These are phyloP conservation scores for Astyanax mexicanus DNA, from an alignment of 2,797 vertebrate genomes.

Conservation along the genomic window DNA sequence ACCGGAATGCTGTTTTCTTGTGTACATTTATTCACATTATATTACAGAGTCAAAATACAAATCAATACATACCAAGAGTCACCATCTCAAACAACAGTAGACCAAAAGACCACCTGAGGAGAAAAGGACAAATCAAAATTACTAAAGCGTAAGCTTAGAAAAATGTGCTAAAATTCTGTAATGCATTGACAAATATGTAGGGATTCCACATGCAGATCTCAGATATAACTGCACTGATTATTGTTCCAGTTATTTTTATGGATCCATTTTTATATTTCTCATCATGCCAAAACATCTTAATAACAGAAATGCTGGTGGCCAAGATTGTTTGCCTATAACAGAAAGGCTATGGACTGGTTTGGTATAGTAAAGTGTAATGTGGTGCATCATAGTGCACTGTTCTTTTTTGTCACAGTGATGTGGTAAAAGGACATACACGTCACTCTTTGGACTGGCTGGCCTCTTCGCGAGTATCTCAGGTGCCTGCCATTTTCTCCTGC, in stretches of 20 bases:
- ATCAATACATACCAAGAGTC: constrained; percentile 85
- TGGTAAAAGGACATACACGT: constrained; percentile 79
- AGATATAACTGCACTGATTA: too few species aligned
- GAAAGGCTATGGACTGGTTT: not conserved
- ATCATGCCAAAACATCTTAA: too few species aligned
- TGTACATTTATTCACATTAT: not conserved
- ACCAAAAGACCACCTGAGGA: constrained; percentile 93
- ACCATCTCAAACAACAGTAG: constrained; percentile 93
- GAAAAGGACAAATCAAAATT: constrained; percentile 15
- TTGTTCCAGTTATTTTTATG: too few species aligned
- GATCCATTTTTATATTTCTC: too few species aligned
- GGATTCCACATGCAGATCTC: too few species aligned
- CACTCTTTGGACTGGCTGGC: constrained; percentile 78
- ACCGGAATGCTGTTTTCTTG: not conserved
- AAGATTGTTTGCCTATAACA: too few species aligned
- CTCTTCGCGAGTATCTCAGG: constrained; percentile 86
- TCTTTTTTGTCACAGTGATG: not conserved
- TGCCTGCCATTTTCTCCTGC: constrained; percentile 90
- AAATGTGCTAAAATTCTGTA: not conserved
- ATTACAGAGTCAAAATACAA: not conserved
- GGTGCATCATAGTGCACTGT: not conserved
- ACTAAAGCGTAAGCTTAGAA: not conserved
- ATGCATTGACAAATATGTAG: too few species aligned
- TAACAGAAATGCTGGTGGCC: too few species aligned
- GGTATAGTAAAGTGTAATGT: not conserved